Evolutionary conservation across 2,113 vertebrate genomes (phyloP).

Genomic region (Daphoenositta chrysoptera): DNA sequence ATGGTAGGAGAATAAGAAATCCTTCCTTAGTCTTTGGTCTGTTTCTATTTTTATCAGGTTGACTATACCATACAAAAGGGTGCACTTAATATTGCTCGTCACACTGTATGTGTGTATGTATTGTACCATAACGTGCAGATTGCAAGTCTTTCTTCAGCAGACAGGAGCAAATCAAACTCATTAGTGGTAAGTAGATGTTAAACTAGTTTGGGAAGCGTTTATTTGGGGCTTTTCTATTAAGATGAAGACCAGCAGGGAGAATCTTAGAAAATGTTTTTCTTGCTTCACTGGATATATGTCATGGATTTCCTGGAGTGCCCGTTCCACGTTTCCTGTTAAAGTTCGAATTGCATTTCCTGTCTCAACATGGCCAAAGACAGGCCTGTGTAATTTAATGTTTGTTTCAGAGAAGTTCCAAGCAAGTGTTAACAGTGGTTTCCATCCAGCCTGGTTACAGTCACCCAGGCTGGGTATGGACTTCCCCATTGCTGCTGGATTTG

Average conservation of each 20-base stretch:
- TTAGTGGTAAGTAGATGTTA: background rate
- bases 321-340: background rate
- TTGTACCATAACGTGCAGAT: background rate
- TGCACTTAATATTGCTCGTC: background rate
- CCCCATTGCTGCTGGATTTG: background rate
- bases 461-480: background rate
- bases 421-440: background rate
- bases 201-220: background rate
- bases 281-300: background rate
- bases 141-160: background rate
- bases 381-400: background rate
- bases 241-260: background rate
- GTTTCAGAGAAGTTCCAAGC: background rate
- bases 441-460: background rate
- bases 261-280: background rate
- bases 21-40: background rate
- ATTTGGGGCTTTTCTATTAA: background rate
- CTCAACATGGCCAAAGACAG: background rate
- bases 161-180: background rate
- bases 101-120: no score
- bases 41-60: constrained; percentile 38
- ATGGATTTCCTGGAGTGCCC: background rate
- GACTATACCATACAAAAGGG: background rate
- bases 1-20: constrained; percentile 11
- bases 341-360: background rate